Evolutionary conservation across 2,797 vertebrate genomes (phyloP), one percentile per base, ranked within the genome.

Genomic region (Perodicticus potto): DNA sequence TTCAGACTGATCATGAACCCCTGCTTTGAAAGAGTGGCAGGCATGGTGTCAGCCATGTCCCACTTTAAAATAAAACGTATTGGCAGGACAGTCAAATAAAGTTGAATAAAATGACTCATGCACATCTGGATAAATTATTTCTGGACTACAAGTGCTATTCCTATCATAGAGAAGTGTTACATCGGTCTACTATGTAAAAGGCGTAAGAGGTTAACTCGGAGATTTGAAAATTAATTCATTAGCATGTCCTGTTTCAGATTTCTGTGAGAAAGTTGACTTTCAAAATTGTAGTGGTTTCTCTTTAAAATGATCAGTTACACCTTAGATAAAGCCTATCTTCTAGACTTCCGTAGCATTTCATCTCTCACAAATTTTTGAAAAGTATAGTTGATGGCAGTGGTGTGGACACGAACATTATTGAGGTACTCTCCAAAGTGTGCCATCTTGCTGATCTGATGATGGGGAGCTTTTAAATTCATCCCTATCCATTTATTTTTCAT

Each of bases 221-320:
- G 43, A 70, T 59, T 82, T 94, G 61, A 83, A 96, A 86, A 76
- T 82, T 73, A 20, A 70, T 86, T 55, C 55, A 82, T 81, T 73
- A 72, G 2, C 16, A 17, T 74, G 16, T 43, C 40, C 43, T 93
- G 57, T 80, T 86, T 45, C n/a, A 90, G 45, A 92, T 37, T 93
- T 96, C 32, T 45, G 13, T 55, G 20, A 77, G 43, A 86, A 92
- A 82, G n/a, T 22, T 53, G 37, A 74, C 14, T 85, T 92, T 91
- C 22, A 69, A 49, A 78, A 88, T 57, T 61, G 10, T 10, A 40
- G 11, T 13, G 55, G 8, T 70, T 23, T 53, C 29, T 86, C 57
- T 40, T 93, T 83, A 83, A 91, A 34, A 49, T 55, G 3, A 74
- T 73, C 23, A 29, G 5, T 59, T 84, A 77, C 84, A 76, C 73